phyloP scores from a whole-genome alignment of 2,113 vertebrate genomes.

The Felis chaus region DNA sequence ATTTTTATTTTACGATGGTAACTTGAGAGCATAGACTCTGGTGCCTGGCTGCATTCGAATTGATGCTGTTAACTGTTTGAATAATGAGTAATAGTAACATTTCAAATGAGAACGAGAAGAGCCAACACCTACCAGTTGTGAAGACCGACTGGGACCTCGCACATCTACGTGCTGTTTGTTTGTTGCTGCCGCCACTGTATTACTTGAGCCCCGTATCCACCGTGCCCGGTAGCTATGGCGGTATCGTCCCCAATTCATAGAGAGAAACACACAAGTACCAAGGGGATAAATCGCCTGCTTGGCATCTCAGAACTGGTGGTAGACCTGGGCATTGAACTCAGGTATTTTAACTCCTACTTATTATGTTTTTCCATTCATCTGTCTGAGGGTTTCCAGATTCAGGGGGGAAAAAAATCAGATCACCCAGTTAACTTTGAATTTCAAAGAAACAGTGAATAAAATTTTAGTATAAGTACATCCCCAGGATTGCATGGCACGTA shows the following conservation, averaged over 20 bases:
- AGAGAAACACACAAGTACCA: not conserved
- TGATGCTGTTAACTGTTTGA: not conserved
- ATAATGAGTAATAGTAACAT: not conserved
- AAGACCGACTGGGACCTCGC: not conserved
- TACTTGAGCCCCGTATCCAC: not conserved
- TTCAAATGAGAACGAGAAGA: not conserved
- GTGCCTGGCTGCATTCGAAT: not conserved
- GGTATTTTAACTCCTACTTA: not conserved
- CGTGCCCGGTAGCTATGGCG: not conserved
- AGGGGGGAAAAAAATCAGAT: not conserved
- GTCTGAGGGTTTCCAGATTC: not conserved
- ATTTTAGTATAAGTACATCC: not conserved
- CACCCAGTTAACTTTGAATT: not conserved
- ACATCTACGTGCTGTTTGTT: accelerated
- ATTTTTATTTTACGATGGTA: not conserved
- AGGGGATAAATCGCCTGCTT: not conserved
- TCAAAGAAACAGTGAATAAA: not conserved
- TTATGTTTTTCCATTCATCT: not conserved
- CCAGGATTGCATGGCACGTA: not conserved
- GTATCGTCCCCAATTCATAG: not conserved
- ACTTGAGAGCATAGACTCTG: not conserved
- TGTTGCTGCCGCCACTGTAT: not conserved
- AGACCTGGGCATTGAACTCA: not conserved
- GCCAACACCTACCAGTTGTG: too few relatives aligned
- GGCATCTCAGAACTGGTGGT: not conserved